Conservation (phyloP, 2,797 vertebrate species). For the Thalassophryne amazonica region DNA sequence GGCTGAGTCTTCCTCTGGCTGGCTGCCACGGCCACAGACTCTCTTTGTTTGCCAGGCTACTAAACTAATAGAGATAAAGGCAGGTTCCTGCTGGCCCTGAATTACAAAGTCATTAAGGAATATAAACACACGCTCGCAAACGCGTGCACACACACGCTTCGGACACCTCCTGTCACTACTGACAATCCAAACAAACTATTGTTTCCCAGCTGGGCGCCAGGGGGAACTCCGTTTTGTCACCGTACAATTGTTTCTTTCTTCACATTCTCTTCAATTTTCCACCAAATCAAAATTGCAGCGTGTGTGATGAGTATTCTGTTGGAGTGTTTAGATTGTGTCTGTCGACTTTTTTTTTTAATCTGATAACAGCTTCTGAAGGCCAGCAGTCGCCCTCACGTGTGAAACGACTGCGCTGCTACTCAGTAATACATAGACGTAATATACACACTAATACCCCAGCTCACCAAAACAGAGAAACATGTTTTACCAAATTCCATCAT, state of each 20-base stretch:
- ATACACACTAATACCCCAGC: too few species aligned
- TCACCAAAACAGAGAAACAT: too few species aligned
- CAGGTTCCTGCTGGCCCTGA: slow-evolving; percentile 85
- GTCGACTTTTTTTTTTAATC: too few species aligned
- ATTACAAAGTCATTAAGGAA: slow-evolving; percentile 86
- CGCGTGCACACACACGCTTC: neutral
- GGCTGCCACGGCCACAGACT: slow-evolving; percentile 80
- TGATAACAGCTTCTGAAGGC: too few species aligned
- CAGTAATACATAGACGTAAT: too few species aligned
- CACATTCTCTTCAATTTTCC: neutral
- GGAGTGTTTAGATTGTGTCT: neutral
- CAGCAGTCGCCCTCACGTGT: too few species aligned
- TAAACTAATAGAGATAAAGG: slow-evolving; percentile 86
- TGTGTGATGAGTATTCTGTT: neutral
- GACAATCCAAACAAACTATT: slow-evolving; percentile 11
- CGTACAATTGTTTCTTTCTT: neutral
- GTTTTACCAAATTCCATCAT: too few species aligned
- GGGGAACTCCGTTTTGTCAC: slow-evolving; percentile 14
- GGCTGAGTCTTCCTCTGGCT: slow-evolving; percentile 82
- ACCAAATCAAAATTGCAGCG: neutral
- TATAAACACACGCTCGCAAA: slow-evolving; percentile 74
- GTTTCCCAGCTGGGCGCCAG: neutral
- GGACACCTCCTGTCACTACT: neutral
- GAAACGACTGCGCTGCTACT: too few species aligned
- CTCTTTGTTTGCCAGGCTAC: slow-evolving; percentile 83